Base-by-base conservation (phyloP, 2,888 invertebrate species). In the Ennomos erosarius region DNA sequence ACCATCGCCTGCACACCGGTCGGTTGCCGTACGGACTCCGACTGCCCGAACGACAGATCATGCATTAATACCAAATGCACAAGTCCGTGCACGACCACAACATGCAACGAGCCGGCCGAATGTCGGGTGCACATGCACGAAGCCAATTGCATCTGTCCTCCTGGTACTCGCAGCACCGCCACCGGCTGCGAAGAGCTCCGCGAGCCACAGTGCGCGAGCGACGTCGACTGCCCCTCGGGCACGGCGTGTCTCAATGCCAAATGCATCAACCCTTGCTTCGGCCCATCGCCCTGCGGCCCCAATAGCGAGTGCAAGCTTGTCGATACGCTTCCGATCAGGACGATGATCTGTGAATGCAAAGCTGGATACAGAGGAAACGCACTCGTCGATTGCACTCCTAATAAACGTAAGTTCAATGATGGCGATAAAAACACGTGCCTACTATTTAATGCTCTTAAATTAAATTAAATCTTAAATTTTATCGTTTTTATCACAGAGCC, bases 341-440 rank as follows among this genome's bases (percentile, higher is more conserved):
- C 98, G 9, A 96, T 98, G 96, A 94, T 97, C 63, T 98, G 98
- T 78, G 96, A 97, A 84, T 98, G 98, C 81, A 81, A 96, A 44
- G 96, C 96, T 37, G 98, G 97, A 62, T 97, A 96, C 80, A 95
- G 95, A 85, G 98, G 98, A 81, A 97, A 98, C 81, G 98, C 98
- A 13, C 95, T 97, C 9, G 93, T 96, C 9, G 95, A 96, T 77
- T 98, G 98, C 78, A 83, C 78, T 62, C 82, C 87, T 10, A 95
- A 96, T 71, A 95, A 94, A 92, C 94, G 97, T 95, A 93, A 94
- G 94, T 93, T 38, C 9, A 50, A 10, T 12, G 38, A 48, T 6
- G 4, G 26, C 26, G 5, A 26, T 26, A 26, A 26, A 26, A 26
- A 6, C 6, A 26, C 26, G 26, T 26, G 26, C 26, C 26, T 26